These are phyloP conservation scores for Diplosoma virens DNA, from an alignment of 23 tunicate species.

Conservation along the genomic window DNA sequence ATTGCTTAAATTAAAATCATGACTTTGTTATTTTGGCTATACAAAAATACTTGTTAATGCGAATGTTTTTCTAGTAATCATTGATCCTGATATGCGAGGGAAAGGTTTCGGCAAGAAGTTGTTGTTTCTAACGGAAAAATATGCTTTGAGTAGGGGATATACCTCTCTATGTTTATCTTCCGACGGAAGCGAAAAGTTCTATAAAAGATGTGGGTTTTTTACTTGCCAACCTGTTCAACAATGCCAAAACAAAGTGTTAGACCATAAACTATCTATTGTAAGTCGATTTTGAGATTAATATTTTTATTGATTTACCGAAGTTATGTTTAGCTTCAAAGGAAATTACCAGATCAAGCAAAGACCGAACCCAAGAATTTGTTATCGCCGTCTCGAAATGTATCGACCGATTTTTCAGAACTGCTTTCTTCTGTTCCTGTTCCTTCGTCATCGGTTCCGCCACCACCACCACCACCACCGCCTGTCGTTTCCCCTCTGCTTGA, in stretches of 20 bases:
- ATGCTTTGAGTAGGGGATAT: conserved; percentile 8
- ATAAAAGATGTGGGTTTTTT: conserved; percentile 50
- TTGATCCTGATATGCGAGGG: conserved; percentile 13
- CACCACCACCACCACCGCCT: background rate
- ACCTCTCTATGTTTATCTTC: conserved; percentile 26
- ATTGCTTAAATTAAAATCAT: no score
- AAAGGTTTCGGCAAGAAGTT: conserved; percentile 45
- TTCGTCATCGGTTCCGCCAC: background rate
- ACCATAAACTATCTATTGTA: conserved; percentile 20
- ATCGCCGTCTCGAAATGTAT: no score
- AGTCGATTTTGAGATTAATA: no score
- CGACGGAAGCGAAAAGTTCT: conserved; percentile 25
- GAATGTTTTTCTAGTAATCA: conserved; percentile 41
- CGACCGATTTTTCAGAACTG: no score
- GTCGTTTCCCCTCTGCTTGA: background rate
- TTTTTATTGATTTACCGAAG: no score
- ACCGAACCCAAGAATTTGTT: no score
- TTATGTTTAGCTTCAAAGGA: no score
- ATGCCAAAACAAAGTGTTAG: background rate
- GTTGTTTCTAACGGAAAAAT: conserved; percentile 30
- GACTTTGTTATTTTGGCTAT: no score
- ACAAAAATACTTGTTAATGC: background rate
- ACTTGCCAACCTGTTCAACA: conserved; percentile 41
- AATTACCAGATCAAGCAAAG: background rate
- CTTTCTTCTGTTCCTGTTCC: no score